phyloP scores from a whole-genome alignment of 2,113 vertebrate genomes.

The Dromas ardeola region DNA sequence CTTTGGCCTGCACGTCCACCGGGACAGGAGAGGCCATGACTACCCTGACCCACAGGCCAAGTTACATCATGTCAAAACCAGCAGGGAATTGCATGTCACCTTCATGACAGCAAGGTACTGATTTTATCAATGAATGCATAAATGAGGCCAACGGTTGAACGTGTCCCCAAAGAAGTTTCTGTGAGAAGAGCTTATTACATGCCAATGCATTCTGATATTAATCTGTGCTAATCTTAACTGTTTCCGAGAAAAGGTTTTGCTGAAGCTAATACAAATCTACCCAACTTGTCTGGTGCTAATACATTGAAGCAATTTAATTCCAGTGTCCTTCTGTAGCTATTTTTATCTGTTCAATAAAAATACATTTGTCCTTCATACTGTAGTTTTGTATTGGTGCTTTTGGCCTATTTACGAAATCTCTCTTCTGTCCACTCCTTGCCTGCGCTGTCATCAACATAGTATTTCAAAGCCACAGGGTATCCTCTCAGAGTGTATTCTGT shows the following conservation, averaged over 20 bases:
- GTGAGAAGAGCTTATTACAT: neutral
- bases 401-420: neutral
- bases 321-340: neutral
- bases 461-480: neutral
- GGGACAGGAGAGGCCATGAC: neutral
- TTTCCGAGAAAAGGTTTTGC: neutral
- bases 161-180: neutral
- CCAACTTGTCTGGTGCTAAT: neutral
- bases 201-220: neutral
- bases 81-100: neutral
- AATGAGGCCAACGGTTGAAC: accelerated
- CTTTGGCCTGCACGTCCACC: accelerated
- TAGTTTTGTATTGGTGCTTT: neutral
- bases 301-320: neutral
- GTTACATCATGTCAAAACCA: neutral
- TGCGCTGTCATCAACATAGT: neutral
- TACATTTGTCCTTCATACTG: neutral
- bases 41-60: accelerated
- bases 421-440: neutral
- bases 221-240: neutral
- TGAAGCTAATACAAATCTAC: neutral
- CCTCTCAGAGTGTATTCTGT: neutral
- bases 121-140: neutral
- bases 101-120: neutral
- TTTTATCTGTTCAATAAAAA: neutral